phyloP scores from a whole-genome alignment of 2,888 invertebrate species.

The Megaustenia siamemsis region DNA sequence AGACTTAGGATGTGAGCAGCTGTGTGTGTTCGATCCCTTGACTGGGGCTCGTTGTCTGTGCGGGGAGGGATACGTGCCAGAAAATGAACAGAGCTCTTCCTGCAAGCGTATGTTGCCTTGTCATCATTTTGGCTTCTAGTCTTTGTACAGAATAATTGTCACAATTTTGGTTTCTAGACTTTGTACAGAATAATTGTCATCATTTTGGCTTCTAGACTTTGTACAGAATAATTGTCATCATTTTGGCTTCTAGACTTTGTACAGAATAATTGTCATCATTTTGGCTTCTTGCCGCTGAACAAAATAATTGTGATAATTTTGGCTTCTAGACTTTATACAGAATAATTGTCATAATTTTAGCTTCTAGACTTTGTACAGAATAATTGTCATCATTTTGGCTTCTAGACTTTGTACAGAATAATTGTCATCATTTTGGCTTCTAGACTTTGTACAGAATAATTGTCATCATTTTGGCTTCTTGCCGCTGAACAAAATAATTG shows the following conservation, averaged over 20 bases:
- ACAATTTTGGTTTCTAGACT: neutral
- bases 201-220: too few relatives aligned
- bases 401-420: too few relatives aligned
- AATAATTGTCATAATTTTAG: too few relatives aligned
- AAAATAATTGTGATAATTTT: neutral
- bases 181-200: too few relatives aligned
- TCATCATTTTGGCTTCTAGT: too few relatives aligned
- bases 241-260: too few relatives aligned
- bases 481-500: neutral
- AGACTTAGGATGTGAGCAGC: slow-evolving; percentile 69
- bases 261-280: neutral
- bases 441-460: too few relatives aligned
- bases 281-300: neutral
- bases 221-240: too few relatives aligned
- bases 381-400: too few relatives aligned
- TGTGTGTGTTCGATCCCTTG: slow-evolving; percentile 69
- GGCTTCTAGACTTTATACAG: too few relatives aligned
- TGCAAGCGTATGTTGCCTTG: slow-evolving; percentile 82
- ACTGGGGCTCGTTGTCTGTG: slow-evolving; percentile 82
- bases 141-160: neutral
- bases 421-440: too few relatives aligned
- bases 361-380: too few relatives aligned
- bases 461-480: neutral
- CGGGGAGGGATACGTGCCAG: slow-evolving; percentile 85
- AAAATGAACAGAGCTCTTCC: slow-evolving; percentile 81